Conservation (phyloP, 2,797 vertebrate species). For the Mus spretus region DNA sequence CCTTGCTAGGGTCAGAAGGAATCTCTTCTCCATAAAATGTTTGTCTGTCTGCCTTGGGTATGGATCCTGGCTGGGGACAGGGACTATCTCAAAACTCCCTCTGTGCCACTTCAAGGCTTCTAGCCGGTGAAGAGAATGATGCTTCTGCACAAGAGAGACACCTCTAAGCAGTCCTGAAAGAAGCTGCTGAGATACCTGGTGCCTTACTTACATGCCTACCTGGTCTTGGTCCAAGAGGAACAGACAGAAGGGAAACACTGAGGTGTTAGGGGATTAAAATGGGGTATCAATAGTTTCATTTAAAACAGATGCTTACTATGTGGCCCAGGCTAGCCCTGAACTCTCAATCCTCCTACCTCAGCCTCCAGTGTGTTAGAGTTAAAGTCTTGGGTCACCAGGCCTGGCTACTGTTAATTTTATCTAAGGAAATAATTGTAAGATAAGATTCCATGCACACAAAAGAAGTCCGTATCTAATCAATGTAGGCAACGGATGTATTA, state of each 20-base stretch:
- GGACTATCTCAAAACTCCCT: background rate
- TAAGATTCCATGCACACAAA: background rate
- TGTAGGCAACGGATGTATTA: background rate
- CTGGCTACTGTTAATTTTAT: background rate
- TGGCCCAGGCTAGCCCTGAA: background rate
- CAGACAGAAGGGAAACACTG: background rate
- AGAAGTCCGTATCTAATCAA: background rate
- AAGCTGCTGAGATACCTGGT: background rate
- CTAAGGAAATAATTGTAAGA: background rate
- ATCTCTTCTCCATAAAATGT: background rate
- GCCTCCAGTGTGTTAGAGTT: background rate
- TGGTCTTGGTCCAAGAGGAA: background rate
- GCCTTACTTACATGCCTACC: background rate
- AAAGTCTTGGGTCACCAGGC: background rate
- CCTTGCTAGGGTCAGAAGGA: background rate
- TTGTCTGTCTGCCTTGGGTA: background rate
- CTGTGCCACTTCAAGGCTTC: background rate
- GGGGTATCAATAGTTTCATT: background rate
- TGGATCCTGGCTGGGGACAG: background rate
- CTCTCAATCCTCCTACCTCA: background rate
- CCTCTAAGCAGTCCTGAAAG: background rate
- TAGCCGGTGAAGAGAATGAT: background rate
- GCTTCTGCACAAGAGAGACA: background rate
- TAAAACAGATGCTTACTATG: background rate
- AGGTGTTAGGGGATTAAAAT: slow-evolving; percentile 15